Base-by-base conservation (phyloP, 2,888 invertebrate species). In the Sialis fuliginosa region DNA sequence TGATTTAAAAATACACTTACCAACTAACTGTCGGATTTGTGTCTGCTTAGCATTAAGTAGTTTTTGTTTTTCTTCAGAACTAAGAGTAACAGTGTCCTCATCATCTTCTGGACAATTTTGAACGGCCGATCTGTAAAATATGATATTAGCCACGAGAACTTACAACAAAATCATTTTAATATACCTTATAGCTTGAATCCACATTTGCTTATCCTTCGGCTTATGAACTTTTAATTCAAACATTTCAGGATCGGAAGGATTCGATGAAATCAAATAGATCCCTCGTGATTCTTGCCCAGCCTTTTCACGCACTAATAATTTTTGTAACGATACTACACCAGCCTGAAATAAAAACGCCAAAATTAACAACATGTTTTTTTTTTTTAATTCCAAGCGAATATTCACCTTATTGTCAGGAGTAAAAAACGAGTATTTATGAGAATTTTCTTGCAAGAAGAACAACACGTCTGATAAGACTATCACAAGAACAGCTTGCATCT, bases 231-330 rank as follows among this genome's bases (percentile, higher is more conserved):
- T 80, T 46, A 96, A 69, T 62, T 95, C 95, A 62, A 93, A 95
- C 93, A 96, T 95, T 70, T 95, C 95, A 0, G 93, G 93, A 60
- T 86, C 87, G 5, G 80, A 75, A 5, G 90, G 88, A 59, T 90
- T 90, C 54, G 90, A 89, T 53, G 88, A 89, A 56, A 96, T 92
- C 47, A 96, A 75, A 67, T 93, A 95, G 57, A 96, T 80, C 1
- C 91, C 89, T 4, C 86, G 73, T 3, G 82, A 81, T 58, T 89
- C 88, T 48, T 86, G 85, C 46, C 92, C 91, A 1, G 93, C 92
- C 62, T 95, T 95, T 65, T 95, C 93, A 12, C 95, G 75, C 6
- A 95, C 91, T 48, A 96, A 69, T 46, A 96, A 67, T 62, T 92
- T 91, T 62, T 88, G 88, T 47, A 96, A 72, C 1, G 93, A 88